These are phyloP conservation scores for Botia almorhae DNA, from an alignment of 2,797 vertebrate species.

Conservation along the genomic window DNA sequence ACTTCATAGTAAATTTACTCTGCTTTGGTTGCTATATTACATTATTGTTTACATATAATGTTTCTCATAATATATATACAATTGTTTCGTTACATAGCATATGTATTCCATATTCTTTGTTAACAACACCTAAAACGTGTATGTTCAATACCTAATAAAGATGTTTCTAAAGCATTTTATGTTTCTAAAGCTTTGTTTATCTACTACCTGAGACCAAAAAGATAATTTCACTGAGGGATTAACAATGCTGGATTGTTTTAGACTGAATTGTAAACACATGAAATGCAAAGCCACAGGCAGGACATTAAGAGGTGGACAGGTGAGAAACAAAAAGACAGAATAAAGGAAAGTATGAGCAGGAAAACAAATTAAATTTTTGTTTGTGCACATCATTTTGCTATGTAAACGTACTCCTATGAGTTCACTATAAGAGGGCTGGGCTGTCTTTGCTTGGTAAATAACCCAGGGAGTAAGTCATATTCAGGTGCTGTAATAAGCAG, in stretches of 20 bases:
- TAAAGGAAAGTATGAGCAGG: background rate
- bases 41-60: no score
- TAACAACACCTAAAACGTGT: no score
- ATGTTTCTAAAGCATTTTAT: no score
- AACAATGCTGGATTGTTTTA: background rate
- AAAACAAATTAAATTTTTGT: background rate
- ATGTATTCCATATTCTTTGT: no score
- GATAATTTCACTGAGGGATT: background rate
- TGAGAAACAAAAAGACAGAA: slow-evolving; percentile 4
- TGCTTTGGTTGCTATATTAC: background rate
- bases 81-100: background rate
- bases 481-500: slow-evolving; percentile 22
- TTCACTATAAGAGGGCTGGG: slow-evolving; percentile 27
- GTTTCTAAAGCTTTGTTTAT: background rate
- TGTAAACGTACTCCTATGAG: slow-evolving; percentile 35
- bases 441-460: slow-evolving; percentile 23
- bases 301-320: background rate
- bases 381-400: slow-evolving; percentile 1
- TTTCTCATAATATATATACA: no score
- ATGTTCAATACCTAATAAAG: no score
- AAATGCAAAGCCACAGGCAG: background rate
- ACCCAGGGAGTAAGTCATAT: background rate
- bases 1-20: background rate
- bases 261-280: background rate
- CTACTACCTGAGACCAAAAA: background rate